Percentiles rank a stretch among this genome's conserved stretches.
phyloP scores from a whole-genome alignment of 2,797 vertebrate species.

The Muscicapa comitata region DNA sequence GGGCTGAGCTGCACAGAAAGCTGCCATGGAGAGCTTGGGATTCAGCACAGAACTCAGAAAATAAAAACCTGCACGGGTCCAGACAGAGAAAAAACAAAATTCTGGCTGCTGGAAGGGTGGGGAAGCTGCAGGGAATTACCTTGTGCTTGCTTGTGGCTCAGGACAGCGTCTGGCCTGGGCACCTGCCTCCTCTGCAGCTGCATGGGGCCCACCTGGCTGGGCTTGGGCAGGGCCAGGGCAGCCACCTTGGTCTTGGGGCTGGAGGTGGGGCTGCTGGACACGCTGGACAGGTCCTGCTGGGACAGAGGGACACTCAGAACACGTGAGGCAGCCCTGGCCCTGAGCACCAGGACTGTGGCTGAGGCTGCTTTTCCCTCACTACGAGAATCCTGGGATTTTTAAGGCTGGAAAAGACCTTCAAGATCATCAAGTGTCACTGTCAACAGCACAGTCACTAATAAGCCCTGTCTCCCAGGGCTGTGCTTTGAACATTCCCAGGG shows the following conservation, averaged over 20 bases:
- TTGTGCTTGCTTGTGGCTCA: conserved; percentile 92
- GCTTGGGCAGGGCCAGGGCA: conserved; percentile 86
- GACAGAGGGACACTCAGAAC: neutral
- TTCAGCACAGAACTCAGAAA: neutral
- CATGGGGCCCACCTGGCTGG: conserved; percentile 82
- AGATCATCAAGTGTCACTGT: neutral
- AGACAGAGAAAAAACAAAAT: neutral
- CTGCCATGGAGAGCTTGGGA: neutral
- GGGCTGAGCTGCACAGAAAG: neutral
- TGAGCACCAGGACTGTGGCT: fast-evolving
- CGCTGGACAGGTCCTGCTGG: conserved; percentile 90
- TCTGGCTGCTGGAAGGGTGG: fast-evolving
- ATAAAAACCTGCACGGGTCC: neutral
- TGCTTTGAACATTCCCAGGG: neutral
- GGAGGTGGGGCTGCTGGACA: conserved; percentile 95
- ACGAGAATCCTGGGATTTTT: fast-evolving
- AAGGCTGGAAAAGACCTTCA: neutral
- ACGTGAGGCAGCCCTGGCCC: no score
- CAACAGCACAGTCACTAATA: neutral
- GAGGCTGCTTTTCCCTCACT: fast-evolving
- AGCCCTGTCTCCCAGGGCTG: no score
- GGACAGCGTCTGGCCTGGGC: conserved; percentile 85
- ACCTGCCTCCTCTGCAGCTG: conserved; percentile 91
- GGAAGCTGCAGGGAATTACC: conserved; percentile 70
- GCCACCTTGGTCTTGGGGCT: conserved; percentile 93